Evolutionary conservation across 2,888 invertebrate genomes (phyloP).

Genomic region (Acanthococcus lagerstroemiae): DNA sequence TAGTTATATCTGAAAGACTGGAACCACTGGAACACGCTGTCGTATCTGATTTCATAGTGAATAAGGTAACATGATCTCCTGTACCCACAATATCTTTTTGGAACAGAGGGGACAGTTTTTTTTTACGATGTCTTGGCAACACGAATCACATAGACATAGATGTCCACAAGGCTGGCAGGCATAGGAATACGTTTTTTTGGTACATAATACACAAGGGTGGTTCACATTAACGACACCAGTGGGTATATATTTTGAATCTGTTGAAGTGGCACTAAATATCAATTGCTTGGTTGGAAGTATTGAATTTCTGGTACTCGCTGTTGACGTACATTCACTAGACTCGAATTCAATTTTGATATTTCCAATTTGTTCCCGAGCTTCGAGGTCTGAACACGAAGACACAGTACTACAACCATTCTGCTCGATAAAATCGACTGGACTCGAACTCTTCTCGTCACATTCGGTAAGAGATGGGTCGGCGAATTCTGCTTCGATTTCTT

Average conservation of each 20-base stretch:
- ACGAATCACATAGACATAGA: slow-evolving; percentile 7
- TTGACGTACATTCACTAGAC: too few relatives aligned
- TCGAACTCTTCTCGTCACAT: not conserved
- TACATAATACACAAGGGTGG: slow-evolving; percentile 2
- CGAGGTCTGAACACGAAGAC: too few relatives aligned
- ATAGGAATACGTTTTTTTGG: not conserved
- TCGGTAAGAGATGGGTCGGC: not conserved
- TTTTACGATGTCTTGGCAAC: not conserved
- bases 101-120: slow-evolving; percentile 11
- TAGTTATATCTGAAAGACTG: too few relatives aligned
- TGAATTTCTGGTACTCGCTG: too few relatives aligned
- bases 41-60: too few relatives aligned
- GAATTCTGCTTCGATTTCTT: not conserved
- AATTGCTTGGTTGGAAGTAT: too few relatives aligned
- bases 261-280: not conserved
- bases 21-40: too few relatives aligned
- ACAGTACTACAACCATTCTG: not conserved
- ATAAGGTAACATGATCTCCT: slow-evolving; percentile 40
- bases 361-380: too few relatives aligned
- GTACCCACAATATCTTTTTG: slow-evolving; percentile 1
- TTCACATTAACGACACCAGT: not conserved
- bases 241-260: not conserved
- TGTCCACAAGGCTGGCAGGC: slow-evolving; percentile 20
- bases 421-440: not conserved
- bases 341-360: too few relatives aligned